phyloP scores from a whole-genome alignment of 2,888 invertebrate genomes.

The Drosophila quinaria region DNA sequence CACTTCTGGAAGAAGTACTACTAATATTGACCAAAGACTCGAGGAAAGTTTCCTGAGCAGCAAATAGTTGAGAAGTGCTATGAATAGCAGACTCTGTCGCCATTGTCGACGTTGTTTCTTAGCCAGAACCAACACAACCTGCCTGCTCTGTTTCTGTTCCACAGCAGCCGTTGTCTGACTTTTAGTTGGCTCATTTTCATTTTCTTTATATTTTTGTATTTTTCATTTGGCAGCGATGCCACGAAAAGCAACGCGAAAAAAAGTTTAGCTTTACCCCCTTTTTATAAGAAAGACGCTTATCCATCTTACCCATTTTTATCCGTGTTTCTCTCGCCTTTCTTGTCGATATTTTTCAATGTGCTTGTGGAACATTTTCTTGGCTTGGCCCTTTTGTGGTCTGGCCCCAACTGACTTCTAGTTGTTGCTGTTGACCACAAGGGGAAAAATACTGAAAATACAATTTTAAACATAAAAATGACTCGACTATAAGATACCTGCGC shows the following conservation, averaged over 20 bases:
- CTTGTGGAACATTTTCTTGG: constrained; percentile 40
- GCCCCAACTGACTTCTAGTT: constrained; percentile 19
- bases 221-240: constrained; percentile 35
- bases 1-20: constrained; percentile 21
- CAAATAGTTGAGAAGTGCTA: constrained; percentile 41
- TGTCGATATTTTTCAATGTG: constrained; percentile 40
- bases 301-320: constrained; percentile 74
- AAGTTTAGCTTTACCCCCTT: constrained; percentile 66
- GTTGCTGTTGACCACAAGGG: constrained; percentile 26
- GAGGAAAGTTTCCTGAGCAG: constrained; percentile 30
- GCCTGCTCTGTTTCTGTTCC: constrained; percentile 9
- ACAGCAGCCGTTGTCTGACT: constrained; percentile 49
- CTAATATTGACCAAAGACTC: constrained; percentile 45
- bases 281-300: constrained; percentile 64
- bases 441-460: not conserved
- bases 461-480: constrained; percentile 3
- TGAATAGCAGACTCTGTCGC: constrained; percentile 36
- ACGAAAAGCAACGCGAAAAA: constrained; percentile 49
- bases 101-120: constrained; percentile 26
- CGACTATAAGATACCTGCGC: constrained; percentile 22
- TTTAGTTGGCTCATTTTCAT: constrained; percentile 44
- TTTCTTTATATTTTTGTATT: constrained; percentile 28
- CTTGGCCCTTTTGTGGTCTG: constrained; percentile 42
- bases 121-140: constrained; percentile 34
- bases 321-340: constrained; percentile 63